Conservation (phyloP, 1,140 invertebrate genomes). For the Cephus cinctus region DNA sequence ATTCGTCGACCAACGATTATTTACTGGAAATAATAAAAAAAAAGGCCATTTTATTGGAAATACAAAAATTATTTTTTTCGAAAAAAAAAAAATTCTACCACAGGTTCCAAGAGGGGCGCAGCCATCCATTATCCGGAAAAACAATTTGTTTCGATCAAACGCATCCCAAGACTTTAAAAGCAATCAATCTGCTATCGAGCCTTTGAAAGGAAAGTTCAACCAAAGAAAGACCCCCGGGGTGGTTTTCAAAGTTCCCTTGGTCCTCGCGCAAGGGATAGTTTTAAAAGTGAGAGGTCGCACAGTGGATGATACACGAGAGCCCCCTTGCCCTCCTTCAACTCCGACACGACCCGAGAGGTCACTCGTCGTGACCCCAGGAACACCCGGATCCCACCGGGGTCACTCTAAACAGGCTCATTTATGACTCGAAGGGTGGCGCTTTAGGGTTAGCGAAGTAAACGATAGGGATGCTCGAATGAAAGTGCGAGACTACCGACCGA, state of each 20-base stretch:
- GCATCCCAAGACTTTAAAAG: conserved; percentile 24
- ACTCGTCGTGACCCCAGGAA: conserved; percentile 9
- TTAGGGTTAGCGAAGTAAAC: not conserved
- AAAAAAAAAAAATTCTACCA: conserved; percentile 4
- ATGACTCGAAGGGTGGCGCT: conserved; percentile 4
- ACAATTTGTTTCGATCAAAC: conserved; percentile 18
- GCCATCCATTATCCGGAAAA: conserved; percentile 15
- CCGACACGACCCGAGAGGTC: conserved; percentile 7
- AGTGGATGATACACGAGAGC: conserved; percentile 22
- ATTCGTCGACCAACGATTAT: too few relatives aligned
- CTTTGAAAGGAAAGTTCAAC: conserved; percentile 25
- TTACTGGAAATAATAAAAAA: too few relatives aligned
- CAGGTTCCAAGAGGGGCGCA: too few relatives aligned
- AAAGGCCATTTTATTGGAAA: too few relatives aligned
- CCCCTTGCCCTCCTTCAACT: not conserved
- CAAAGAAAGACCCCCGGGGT: conserved; percentile 3
- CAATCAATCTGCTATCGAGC: conserved; percentile 30
- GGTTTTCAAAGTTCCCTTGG: conserved; percentile 8
- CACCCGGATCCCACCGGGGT: too few relatives aligned
- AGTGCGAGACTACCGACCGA: not conserved
- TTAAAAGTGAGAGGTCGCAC: conserved; percentile 20
- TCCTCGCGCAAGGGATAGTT: conserved; percentile 5
- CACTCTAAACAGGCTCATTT: conserved; percentile 22
- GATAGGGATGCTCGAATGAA: not conserved
- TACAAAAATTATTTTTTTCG: too few relatives aligned